Evolutionary conservation across 2,113 vertebrate genomes (phyloP).

Genomic region (Megaptera novaeangliae): DNA sequence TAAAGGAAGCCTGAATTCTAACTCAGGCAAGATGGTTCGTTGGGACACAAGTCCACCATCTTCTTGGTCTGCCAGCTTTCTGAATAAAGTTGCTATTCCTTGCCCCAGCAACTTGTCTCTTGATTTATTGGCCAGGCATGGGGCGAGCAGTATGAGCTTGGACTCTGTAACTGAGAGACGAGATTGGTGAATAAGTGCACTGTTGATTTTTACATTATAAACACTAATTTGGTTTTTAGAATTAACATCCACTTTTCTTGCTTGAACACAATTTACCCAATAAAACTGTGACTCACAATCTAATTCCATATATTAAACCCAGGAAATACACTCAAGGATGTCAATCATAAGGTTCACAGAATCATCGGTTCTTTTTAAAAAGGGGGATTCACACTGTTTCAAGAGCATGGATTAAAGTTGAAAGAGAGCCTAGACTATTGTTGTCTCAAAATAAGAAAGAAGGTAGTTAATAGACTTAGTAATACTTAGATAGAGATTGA

Average conservation of each 20-base stretch:
- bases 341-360: not conserved
- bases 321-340: not conserved
- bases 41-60: no score
- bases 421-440: not conserved
- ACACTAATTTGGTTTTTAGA: not conserved
- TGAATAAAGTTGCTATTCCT: no score
- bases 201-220: no score
- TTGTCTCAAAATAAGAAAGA: not conserved
- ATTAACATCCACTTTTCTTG: not conserved
- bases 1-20: no score
- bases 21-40: no score
- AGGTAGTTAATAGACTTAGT: not conserved
- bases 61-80: no score
- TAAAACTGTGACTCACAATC: not conserved
- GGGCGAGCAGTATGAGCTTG: no score
- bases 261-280: not conserved
- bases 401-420: not conserved
- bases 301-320: not conserved
- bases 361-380: not conserved
- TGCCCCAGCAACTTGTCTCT: no score
- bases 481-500: not conserved
- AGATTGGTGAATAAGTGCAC: not conserved
- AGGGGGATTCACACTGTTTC: not conserved
- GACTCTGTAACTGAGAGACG: not conserved
- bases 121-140: no score